Percentiles rank a stretch among this genome's conserved stretches.
These are phyloP conservation scores for Muntiacus muntjak DNA, from an alignment of 2,113 vertebrate genomes.

Conservation along the genomic window DNA sequence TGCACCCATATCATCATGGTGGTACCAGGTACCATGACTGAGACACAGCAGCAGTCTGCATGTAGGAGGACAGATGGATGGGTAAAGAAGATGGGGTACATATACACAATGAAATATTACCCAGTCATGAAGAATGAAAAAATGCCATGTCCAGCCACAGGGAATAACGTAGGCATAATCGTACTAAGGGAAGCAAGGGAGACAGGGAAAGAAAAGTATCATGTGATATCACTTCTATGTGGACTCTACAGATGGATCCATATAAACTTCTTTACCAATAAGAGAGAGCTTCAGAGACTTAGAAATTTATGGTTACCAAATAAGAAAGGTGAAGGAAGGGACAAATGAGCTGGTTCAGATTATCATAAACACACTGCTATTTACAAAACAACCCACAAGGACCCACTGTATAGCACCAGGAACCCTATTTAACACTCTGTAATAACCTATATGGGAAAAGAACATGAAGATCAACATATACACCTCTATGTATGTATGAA, in stretches of 20 bases:
- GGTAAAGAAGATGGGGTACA: background rate
- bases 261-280: background rate
- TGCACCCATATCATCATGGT: background rate
- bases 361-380: background rate
- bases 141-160: background rate
- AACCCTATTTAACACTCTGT: background rate
- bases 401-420: background rate
- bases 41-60: background rate
- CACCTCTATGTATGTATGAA: background rate
- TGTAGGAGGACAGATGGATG: background rate
- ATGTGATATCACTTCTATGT: background rate
- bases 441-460: background rate
- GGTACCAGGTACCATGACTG: background rate
- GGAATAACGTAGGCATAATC: background rate
- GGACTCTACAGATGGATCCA: background rate
- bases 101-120: background rate
- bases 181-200: background rate
- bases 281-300: background rate
- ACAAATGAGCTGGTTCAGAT: background rate
- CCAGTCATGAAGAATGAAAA: background rate
- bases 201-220: background rate
- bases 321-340: background rate
- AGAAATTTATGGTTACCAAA: background rate
- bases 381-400: background rate
- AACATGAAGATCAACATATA: background rate